phyloP scores from a whole-genome alignment of 2,797 vertebrate genomes.

The Paguma larvata region DNA sequence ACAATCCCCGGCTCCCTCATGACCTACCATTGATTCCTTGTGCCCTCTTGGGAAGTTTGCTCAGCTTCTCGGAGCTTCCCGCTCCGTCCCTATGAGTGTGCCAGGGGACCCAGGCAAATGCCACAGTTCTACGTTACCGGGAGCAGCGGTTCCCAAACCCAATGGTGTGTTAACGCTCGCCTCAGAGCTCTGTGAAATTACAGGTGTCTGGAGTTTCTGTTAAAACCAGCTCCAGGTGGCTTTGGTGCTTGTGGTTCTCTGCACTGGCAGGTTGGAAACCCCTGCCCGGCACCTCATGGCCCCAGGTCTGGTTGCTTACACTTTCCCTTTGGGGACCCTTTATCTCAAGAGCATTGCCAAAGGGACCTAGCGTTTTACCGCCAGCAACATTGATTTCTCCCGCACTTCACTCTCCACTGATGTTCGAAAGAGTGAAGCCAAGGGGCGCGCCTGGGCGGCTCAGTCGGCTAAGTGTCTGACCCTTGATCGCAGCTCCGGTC shows the following conservation, averaged over 20 bases:
- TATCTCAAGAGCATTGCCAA: neutral
- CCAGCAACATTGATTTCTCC: neutral
- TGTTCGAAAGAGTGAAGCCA: neutral
- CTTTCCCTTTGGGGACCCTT: neutral
- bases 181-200: rapidly evolving
- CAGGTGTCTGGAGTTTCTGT: neutral
- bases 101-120: neutral
- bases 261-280: neutral
- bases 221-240: neutral
- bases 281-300: neutral
- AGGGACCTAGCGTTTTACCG: neutral
- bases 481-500: too few species aligned
- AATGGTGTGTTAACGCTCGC: neutral
- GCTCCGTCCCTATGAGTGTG: neutral
- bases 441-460: too few species aligned
- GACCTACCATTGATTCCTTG: neutral
- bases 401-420: neutral
- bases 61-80: neutral
- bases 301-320: neutral
- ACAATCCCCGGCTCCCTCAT: neutral
- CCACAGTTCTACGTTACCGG: rapidly evolving
- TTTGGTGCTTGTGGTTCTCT: neutral
- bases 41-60: neutral
- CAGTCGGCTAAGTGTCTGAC: too few species aligned
- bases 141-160: neutral